Conservation (phyloP, 2,113 vertebrate species). For the Hemicordylus capensis region DNA sequence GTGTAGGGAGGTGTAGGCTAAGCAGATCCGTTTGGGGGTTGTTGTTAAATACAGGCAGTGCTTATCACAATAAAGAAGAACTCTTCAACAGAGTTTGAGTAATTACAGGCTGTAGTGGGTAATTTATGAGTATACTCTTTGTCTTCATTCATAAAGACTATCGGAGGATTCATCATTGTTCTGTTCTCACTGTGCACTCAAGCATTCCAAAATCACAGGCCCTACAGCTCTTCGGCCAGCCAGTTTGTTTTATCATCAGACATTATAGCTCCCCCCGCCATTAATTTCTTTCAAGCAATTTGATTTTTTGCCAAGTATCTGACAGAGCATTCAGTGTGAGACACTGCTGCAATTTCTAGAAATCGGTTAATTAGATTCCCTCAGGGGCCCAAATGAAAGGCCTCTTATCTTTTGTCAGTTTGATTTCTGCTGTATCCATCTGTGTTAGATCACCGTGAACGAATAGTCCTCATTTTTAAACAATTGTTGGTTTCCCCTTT, state of each 20-base stretch:
- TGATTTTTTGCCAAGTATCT: conserved; percentile 66
- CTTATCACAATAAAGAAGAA: conserved; percentile 44
- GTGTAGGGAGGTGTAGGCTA: conserved; percentile 39
- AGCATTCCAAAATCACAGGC: conserved; percentile 52
- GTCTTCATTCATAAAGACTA: conserved; percentile 37
- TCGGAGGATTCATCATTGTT: conserved; percentile 28
- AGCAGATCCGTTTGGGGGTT: conserved; percentile 39
- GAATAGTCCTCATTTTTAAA: not conserved
- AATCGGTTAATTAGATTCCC: conserved; percentile 59
- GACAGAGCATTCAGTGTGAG: conserved; percentile 50
- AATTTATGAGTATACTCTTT: conserved; percentile 38
- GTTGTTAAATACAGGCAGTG: conserved; percentile 43
- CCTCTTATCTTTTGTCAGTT: conserved; percentile 56
- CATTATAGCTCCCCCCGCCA: conserved; percentile 30
- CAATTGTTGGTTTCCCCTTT: conserved; percentile 10
- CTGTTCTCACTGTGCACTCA: conserved; percentile 25
- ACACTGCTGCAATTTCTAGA: conserved; percentile 39
- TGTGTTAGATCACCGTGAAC: conserved; percentile 18
- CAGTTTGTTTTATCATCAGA: conserved; percentile 35
- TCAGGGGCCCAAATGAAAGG: conserved; percentile 46
- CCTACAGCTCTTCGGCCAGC: conserved; percentile 25
- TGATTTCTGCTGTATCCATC: conserved; percentile 53
- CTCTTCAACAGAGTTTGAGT: conserved; percentile 28
- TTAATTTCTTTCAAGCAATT: conserved; percentile 50
- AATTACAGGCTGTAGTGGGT: conserved; percentile 16